Evolutionary conservation across 2,113 vertebrate species (phyloP).

Genomic region (Marcusenius ussheri): DNA sequence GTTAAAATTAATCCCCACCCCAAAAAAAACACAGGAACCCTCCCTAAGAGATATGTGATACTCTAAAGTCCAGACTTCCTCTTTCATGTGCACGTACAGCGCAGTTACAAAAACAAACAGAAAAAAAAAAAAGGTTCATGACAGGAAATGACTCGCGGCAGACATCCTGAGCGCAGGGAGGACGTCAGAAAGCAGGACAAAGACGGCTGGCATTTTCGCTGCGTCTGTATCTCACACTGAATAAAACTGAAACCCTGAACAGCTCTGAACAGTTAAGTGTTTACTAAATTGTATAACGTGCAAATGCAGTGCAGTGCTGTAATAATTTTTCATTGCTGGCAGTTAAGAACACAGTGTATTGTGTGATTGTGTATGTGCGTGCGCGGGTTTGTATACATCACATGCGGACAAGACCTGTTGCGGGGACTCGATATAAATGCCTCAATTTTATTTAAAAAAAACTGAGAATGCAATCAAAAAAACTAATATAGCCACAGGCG

Average conservation of each 20-base stretch:
- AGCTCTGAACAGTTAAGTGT: conserved; percentile 2
- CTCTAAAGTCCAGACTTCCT: conserved; percentile 17
- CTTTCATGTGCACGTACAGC: background rate
- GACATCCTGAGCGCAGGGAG: conserved; percentile 20
- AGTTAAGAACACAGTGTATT: background rate
- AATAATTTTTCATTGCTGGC: background rate
- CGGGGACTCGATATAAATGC: no score
- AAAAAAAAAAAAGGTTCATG: background rate
- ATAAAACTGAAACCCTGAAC: background rate
- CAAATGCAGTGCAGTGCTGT: background rate
- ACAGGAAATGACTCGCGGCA: conserved; percentile 21
- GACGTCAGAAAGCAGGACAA: conserved; percentile 18
- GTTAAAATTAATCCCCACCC: background rate
- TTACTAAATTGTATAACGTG: background rate
- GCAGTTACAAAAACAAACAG: background rate
- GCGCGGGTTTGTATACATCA: background rate
- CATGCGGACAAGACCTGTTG: background rate
- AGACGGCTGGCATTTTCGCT: background rate
- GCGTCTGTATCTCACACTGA: background rate
- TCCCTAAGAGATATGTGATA: background rate
- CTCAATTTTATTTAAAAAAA: background rate
- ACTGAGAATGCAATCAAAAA: background rate
- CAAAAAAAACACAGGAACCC: background rate
- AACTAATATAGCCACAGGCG: background rate
- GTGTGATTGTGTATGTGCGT: background rate